A percentile compares a stretch with the other conserved stretches of the same genome.
Evolutionary conservation across 2,888 invertebrate species (phyloP).

Genomic region (Amblyteles armatorius): DNA sequence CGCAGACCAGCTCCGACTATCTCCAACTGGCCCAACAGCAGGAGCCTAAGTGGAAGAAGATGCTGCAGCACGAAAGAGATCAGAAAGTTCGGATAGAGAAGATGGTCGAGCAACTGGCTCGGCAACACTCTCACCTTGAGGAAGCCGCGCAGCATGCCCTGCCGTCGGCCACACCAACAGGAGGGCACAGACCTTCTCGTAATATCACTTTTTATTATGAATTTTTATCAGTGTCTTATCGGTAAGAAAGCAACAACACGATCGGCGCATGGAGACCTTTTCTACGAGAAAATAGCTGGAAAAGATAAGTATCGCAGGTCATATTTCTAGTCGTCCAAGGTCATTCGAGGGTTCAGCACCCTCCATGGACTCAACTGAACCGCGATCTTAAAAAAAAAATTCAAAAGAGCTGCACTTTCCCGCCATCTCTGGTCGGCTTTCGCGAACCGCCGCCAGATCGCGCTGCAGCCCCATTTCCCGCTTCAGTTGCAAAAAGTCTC

Average conservation of each 20-base stretch:
- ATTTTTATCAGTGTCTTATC: background rate
- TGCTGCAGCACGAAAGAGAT: conserved; percentile 97
- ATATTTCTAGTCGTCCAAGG: background rate
- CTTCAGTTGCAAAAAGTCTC: conserved; percentile 34
- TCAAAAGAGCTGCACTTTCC: conserved; percentile 35
- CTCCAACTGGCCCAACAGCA: conserved; percentile 95
- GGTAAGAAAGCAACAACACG: background rate
- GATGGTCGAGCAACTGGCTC: conserved; percentile 98
- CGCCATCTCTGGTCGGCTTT: conserved; percentile 30
- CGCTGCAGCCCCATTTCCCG: conserved; percentile 41
- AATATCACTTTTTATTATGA: conserved; percentile 73
- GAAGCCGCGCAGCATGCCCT: conserved; percentile 92
- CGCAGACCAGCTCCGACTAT: conserved; percentile 95
- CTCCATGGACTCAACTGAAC: background rate
- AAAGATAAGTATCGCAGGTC: background rate
- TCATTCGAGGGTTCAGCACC: background rate
- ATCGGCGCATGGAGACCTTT: background rate
- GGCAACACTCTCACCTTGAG: conserved; percentile 98
- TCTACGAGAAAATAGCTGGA: background rate
- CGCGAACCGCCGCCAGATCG: conserved; percentile 37
- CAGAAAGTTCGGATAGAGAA: conserved; percentile 96
- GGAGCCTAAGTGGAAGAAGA: conserved; percentile 96
- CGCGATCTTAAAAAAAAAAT: conserved; percentile 4
- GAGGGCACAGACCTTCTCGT: conserved; percentile 81
- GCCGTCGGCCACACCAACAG: conserved; percentile 76